Conservation (phyloP, 1,140 invertebrate species). For the Pogonognathellus flavescens region DNA sequence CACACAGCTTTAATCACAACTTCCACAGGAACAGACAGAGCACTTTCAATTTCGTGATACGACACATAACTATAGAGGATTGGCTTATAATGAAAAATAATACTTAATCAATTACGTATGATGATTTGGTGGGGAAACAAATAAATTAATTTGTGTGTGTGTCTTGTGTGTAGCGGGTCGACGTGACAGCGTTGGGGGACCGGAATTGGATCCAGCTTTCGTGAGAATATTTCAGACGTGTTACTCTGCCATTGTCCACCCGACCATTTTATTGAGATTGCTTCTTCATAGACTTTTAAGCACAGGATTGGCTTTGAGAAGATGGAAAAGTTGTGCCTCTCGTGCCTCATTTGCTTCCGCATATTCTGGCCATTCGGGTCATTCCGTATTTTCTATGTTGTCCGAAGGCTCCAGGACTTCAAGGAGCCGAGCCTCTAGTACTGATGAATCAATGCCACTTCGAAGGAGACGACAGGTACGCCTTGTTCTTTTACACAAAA, state of each 20-base stretch:
- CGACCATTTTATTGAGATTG: slow-evolving; percentile 75
- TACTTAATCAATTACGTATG: too few relatives aligned
- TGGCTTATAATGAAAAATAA: too few relatives aligned
- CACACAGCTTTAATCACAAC: too few relatives aligned
- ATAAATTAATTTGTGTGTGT: not conserved
- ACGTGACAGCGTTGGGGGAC: slow-evolving; percentile 66
- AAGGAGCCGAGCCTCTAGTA: slow-evolving; percentile 70
- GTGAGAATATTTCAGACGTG: slow-evolving; percentile 71
- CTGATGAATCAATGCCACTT: slow-evolving; percentile 70
- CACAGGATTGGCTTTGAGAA: slow-evolving; percentile 71
- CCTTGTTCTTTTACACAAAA: not conserved
- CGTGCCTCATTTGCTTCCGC: slow-evolving; percentile 70
- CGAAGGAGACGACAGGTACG: slow-evolving; percentile 70
- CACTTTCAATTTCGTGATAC: too few relatives aligned
- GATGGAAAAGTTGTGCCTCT: slow-evolving; percentile 72
- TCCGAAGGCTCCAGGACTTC: slow-evolving; percentile 67
- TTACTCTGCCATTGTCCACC: slow-evolving; percentile 75
- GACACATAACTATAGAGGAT: too few relatives aligned
- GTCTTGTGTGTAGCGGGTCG: slow-evolving; percentile 59
- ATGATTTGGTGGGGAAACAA: too few relatives aligned
- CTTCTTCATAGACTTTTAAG: slow-evolving; percentile 75
- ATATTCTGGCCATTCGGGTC: slow-evolving; percentile 67
- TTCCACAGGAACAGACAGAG: too few relatives aligned
- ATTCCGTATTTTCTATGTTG: slow-evolving; percentile 66
- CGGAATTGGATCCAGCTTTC: slow-evolving; percentile 68